Conservation (phyloP, 2,888 invertebrate genomes). For the Leptinotarsa haldemani region DNA sequence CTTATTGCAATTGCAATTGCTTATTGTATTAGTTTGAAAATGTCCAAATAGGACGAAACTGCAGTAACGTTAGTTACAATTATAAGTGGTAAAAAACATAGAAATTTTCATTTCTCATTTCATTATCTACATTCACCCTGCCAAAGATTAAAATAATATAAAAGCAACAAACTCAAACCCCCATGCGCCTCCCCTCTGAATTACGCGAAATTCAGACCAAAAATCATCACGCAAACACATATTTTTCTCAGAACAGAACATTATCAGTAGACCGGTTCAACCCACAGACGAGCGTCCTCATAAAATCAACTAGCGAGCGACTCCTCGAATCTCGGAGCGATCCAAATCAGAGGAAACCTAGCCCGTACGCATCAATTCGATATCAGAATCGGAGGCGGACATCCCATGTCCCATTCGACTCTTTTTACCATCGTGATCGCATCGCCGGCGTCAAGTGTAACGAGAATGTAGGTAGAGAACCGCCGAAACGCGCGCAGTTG, state of each 20-base stretch:
- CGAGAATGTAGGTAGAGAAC: slow-evolving; percentile 49
- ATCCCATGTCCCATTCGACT: slow-evolving; percentile 22
- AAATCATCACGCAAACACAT: neutral
- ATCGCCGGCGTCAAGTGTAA: slow-evolving; percentile 45
- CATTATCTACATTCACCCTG: no score
- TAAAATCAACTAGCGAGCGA: slow-evolving; percentile 20
- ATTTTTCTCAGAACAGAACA: slow-evolving; percentile 10
- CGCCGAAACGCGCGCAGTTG: slow-evolving; percentile 34
- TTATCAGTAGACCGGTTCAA: slow-evolving; percentile 18
- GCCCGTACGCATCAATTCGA: slow-evolving; percentile 60
- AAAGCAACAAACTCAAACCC: no score
- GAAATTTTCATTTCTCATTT: no score
- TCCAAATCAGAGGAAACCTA: slow-evolving; percentile 47
- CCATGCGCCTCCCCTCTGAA: no score
- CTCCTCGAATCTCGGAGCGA: slow-evolving; percentile 33
- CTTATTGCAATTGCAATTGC: no score
- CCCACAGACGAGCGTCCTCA: slow-evolving; percentile 8
- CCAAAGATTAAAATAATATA: no score
- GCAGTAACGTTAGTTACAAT: no score
- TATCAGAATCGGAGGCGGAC: slow-evolving; percentile 62
- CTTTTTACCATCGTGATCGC: slow-evolving; percentile 21
- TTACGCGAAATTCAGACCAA: neutral
- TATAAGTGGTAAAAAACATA: no score
- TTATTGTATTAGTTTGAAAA: no score
- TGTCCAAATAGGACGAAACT: no score